phyloP scores from a whole-genome alignment of 2,888 invertebrate genomes.

The Trypoxylon attenuatum region DNA sequence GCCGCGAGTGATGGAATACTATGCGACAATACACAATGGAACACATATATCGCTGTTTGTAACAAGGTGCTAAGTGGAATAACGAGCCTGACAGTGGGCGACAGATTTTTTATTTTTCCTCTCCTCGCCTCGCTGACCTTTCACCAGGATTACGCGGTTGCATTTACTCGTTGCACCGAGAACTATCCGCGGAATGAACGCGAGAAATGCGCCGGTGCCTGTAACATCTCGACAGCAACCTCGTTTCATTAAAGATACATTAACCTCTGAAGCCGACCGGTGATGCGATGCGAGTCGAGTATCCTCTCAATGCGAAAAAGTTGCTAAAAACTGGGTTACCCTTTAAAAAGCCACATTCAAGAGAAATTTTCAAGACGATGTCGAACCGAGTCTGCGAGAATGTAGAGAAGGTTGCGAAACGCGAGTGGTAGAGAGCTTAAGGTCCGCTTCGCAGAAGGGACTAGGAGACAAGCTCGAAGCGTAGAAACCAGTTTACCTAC shows the following conservation, averaged over 20 bases:
- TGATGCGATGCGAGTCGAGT: background rate
- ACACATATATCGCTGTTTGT: slow-evolving; percentile 58
- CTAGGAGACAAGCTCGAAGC: background rate
- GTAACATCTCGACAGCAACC: slow-evolving; percentile 13
- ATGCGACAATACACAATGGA: slow-evolving; percentile 57
- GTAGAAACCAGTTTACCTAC: background rate
- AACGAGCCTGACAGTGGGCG: slow-evolving; percentile 62
- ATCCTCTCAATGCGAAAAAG: background rate
- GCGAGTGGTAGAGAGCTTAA: background rate
- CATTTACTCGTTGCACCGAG: slow-evolving; percentile 42
- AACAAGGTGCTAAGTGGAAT: slow-evolving; percentile 60
- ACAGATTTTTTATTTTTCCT: slow-evolving; percentile 58
- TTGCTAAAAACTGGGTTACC: background rate
- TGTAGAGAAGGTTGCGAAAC: background rate
- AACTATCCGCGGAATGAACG: slow-evolving; percentile 35
- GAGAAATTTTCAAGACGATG: no score
- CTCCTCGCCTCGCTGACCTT: slow-evolving; percentile 58
- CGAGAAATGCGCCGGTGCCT: slow-evolving; percentile 15
- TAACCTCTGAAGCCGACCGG: background rate
- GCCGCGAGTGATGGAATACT: slow-evolving; percentile 41
- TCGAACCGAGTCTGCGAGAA: no score
- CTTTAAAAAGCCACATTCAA: background rate
- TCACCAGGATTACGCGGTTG: slow-evolving; percentile 56
- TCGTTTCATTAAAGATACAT: slow-evolving; percentile 8
- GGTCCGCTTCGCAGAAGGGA: background rate